Percentiles rank a stretch among this genome's conserved stretches.
phyloP scores from a whole-genome alignment of 2,888 invertebrate genomes.

The Cheilosia impressa region DNA sequence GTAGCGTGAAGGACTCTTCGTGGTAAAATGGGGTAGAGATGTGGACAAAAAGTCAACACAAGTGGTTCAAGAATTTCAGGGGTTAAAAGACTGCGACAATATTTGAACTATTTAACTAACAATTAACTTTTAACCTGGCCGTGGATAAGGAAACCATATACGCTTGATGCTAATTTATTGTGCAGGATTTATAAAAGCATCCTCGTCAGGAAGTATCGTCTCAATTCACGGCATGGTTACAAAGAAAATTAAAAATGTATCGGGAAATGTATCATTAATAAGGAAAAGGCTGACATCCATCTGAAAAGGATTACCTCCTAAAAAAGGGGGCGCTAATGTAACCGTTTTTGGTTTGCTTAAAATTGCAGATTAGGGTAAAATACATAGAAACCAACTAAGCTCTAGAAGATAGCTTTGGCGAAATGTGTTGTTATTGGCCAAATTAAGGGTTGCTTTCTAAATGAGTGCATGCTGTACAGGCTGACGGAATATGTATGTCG shows the following conservation, averaged over 20 bases:
- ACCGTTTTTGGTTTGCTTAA: too few relatives aligned
- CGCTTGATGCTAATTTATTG: conserved; percentile 36
- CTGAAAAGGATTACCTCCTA: conserved; percentile 7
- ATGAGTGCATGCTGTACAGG: too few relatives aligned
- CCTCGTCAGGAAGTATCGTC: conserved; percentile 31
- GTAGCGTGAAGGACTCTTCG: conserved; percentile 34
- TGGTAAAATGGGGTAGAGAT: not conserved
- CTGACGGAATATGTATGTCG: too few relatives aligned
- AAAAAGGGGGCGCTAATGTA: too few relatives aligned
- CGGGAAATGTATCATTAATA: conserved; percentile 16
- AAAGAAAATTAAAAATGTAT: conserved; percentile 46
- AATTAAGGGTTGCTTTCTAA: too few relatives aligned
- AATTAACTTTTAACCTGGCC: conserved; percentile 40
- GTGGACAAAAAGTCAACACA: conserved; percentile 13
- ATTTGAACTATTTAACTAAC: conserved; percentile 47
- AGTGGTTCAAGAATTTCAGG: conserved; percentile 44
- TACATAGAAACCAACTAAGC: too few relatives aligned
- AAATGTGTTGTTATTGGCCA: too few relatives aligned
- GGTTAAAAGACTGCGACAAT: conserved; percentile 23
- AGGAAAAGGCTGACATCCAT: conserved; percentile 53
- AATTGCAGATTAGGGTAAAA: too few relatives aligned
- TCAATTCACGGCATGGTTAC: conserved; percentile 31
- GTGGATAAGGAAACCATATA: not conserved
- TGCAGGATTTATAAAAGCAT: conserved; percentile 1
- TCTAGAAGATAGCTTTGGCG: too few relatives aligned